A percentile compares a stretch with the other conserved stretches of the same genome.
Conservation (phyloP, 2,888 invertebrate genomes). For the Mesorhabditis spiculigera region DNA sequence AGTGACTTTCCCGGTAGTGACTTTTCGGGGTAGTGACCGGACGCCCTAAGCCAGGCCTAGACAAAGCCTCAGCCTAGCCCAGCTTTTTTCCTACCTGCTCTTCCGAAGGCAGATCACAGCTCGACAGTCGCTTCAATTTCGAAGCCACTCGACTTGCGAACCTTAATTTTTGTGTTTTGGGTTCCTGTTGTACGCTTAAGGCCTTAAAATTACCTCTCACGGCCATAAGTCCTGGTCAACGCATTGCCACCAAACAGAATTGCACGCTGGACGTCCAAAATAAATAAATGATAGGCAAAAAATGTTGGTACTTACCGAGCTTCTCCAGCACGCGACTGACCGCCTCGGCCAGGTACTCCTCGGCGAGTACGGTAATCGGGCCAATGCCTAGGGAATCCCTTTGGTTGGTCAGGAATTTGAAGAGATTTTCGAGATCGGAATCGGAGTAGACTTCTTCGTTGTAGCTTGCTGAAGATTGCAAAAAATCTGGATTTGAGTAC, state of each 20-base stretch:
- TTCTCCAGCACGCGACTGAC: constrained; percentile 11
- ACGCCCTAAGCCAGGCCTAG: too few species aligned
- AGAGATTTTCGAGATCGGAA: constrained; percentile 14
- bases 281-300: neutral
- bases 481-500: too few species aligned
- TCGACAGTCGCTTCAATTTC: neutral
- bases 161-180: neutral
- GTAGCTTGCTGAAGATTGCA: too few species aligned
- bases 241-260: constrained; percentile 16
- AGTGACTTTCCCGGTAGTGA: too few species aligned
- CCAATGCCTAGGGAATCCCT: constrained; percentile 9
- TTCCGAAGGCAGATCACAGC: constrained; percentile 17
- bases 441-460: constrained; percentile 11
- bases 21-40: too few species aligned
- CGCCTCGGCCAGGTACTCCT: constrained; percentile 15
- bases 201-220: constrained; percentile 9
- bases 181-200: too few species aligned
- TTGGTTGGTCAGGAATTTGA: constrained; percentile 12
- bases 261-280: constrained; percentile 11
- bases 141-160: neutral
- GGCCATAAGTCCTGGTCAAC: constrained; percentile 9
- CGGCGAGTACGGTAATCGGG: constrained; percentile 15
- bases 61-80: too few species aligned
- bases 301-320: constrained; percentile 11
- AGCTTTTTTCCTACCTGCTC: constrained; percentile 8